Base-by-base conservation (phyloP, 2,113 vertebrate species). In the Crotalus horridus region DNA sequence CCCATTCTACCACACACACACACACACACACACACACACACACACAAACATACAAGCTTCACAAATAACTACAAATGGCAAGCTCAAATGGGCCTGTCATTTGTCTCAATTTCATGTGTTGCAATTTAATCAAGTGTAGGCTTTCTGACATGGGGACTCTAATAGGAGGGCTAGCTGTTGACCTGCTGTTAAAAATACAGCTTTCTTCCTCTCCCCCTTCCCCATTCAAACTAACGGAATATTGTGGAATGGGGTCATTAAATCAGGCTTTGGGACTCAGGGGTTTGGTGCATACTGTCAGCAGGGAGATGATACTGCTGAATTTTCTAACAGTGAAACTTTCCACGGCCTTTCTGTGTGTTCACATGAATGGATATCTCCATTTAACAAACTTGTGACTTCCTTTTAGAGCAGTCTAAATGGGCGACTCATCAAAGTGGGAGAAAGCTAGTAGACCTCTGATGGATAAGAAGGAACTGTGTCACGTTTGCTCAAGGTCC, bases 101-200 rank as follows among this genome's bases (percentile, higher is more conserved):
- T 97, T 98, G 97, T 96, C 97, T 98, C 97, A 91, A 95, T 97
- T 98, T 97, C 97, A 94, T 95, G 97, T 96, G 93, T 98, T 98
- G 98, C 97, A 97, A 97, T 98, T 97, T 96, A 97, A 98, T 98
- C 97, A 97, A 97, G 95, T 97, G 97, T 98, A n/a, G 98, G 98
- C 98, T 99, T 98, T 97, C 96, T 96, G 95, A 96, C 97, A 95
- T 1, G 1, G 95, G 94, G 95, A 93, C 96, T 97, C 96, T 97
- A 97, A 97, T 96, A 95, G 97, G 95, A 95, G 96, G 90, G 95
- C 95, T 93, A 93, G 96, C 97, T 96, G 39, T 9, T 48, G 48
- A 92, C 91, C 92, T 95, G 90, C 89, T 39, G n/a, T 58, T 58
- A 46, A 85, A 91, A 54, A 92, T 53, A 15, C 15, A 15, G 69